phyloP scores from a whole-genome alignment of 2,113 vertebrate species.

The Chlorodrepanis virens region DNA sequence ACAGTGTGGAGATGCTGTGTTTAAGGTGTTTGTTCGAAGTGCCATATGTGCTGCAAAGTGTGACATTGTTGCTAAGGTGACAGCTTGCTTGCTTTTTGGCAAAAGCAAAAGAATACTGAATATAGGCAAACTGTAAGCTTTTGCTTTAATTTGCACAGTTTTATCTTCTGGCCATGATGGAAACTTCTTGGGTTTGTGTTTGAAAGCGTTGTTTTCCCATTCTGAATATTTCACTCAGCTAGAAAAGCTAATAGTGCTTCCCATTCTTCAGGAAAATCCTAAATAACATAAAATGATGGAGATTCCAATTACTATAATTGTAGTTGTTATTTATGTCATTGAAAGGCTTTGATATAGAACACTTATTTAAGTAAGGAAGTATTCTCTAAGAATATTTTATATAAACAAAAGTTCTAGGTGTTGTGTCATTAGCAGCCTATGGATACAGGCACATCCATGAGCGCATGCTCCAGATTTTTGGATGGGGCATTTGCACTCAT shows the following conservation, averaged over 20 bases:
- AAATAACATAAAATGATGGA: background rate
- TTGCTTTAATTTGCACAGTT: conserved; percentile 4
- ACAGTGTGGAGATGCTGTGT: conserved; percentile 27
- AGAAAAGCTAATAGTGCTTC: background rate
- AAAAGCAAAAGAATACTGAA: conserved; percentile 21
- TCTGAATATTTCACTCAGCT: background rate
- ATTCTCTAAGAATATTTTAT: background rate
- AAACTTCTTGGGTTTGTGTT: background rate
- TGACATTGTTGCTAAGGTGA: conserved; percentile 63
- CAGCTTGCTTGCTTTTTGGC: conserved; percentile 52
- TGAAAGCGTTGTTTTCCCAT: background rate
- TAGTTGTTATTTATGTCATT: background rate
- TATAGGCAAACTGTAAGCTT: conserved; percentile 21
- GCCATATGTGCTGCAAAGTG: conserved; percentile 31
- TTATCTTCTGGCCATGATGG: background rate
- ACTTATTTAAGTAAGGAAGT: background rate
- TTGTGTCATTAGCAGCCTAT: background rate
- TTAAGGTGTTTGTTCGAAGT: conserved; percentile 45
- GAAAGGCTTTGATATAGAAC: background rate
- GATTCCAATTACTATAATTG: background rate
- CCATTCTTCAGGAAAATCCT: background rate
- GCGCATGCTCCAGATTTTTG: background rate
- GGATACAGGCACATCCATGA: background rate
- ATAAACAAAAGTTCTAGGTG: background rate
- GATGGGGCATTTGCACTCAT: background rate